phyloP scores from a whole-genome alignment of 2,113 vertebrate species.

The Lepisosteus oculatus region DNA sequence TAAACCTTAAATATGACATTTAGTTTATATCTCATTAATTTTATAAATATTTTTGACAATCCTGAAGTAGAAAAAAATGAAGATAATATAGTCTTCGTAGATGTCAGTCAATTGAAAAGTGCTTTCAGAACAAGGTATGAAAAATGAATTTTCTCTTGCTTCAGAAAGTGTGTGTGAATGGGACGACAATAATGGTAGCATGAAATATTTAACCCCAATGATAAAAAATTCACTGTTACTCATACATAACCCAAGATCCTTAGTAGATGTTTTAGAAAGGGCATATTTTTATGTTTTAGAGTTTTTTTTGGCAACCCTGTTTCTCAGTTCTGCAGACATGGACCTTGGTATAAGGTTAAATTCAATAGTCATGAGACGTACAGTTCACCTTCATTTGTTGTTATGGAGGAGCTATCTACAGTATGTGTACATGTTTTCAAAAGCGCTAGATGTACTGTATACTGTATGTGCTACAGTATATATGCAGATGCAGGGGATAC shows the following conservation, averaged over 20 bases:
- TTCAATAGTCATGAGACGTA: too few relatives aligned
- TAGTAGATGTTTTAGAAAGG: too few relatives aligned
- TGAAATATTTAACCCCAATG: slow-evolving; percentile 34
- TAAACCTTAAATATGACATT: background rate
- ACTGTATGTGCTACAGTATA: too few relatives aligned
- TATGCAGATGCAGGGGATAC: too few relatives aligned
- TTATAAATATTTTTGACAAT: background rate
- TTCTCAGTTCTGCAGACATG: too few relatives aligned
- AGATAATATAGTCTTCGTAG: background rate
- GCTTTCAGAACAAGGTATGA: background rate
- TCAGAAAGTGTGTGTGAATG: background rate
- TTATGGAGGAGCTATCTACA: too few relatives aligned
- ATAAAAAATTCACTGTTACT: slow-evolving; percentile 46
- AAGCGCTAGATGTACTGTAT: too few relatives aligned
- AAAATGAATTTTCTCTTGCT: background rate
- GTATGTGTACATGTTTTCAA: too few relatives aligned
- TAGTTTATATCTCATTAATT: background rate
- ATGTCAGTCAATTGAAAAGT: background rate
- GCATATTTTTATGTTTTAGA: too few relatives aligned
- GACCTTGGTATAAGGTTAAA: too few relatives aligned
- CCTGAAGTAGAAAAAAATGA: background rate
- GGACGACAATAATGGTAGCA: slow-evolving; percentile 28
- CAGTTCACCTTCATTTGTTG: too few relatives aligned
- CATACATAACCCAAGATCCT: slow-evolving; percentile 44
- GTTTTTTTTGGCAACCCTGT: too few relatives aligned